Evolutionary conservation across 2,113 vertebrate genomes (phyloP).

Genomic region (Poecile atricapillus): DNA sequence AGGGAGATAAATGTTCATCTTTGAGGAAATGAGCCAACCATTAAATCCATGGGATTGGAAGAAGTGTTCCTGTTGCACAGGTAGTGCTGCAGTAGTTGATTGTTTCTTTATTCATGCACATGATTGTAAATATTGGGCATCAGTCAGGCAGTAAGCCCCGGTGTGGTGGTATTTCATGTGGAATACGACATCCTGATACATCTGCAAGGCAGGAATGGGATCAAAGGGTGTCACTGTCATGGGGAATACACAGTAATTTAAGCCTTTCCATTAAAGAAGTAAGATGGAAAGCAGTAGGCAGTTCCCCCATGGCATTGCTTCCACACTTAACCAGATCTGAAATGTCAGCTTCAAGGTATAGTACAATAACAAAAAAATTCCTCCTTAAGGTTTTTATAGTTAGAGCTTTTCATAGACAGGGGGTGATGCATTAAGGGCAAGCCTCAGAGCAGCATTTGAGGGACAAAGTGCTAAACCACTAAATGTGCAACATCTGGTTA

Average conservation of each 20-base stretch:
- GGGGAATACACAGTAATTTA: neutral
- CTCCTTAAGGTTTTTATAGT: neutral
- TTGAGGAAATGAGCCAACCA: neutral
- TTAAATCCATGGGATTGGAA: neutral
- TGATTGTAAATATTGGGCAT: neutral
- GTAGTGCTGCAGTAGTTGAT: neutral
- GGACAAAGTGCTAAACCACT: neutral
- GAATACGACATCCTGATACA: neutral
- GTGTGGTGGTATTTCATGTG: neutral
- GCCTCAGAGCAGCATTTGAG: neutral
- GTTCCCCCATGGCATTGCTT: neutral
- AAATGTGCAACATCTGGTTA: neutral
- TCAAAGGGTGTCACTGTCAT: neutral
- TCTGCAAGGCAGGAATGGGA: neutral
- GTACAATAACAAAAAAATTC: neutral
- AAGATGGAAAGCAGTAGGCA: neutral
- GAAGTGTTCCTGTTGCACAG: neutral
- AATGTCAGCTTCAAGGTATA: neutral
- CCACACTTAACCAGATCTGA: neutral
- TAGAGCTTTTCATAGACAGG: neutral
- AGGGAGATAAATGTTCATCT: neutral
- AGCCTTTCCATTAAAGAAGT: neutral
- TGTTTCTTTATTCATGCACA: neutral
- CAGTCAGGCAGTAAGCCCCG: neutral
- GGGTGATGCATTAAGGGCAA: neutral